Evolutionary conservation across 2,888 invertebrate genomes (phyloP), one percentile per base, ranked within the genome.

Genomic region (Amiota minor): DNA sequence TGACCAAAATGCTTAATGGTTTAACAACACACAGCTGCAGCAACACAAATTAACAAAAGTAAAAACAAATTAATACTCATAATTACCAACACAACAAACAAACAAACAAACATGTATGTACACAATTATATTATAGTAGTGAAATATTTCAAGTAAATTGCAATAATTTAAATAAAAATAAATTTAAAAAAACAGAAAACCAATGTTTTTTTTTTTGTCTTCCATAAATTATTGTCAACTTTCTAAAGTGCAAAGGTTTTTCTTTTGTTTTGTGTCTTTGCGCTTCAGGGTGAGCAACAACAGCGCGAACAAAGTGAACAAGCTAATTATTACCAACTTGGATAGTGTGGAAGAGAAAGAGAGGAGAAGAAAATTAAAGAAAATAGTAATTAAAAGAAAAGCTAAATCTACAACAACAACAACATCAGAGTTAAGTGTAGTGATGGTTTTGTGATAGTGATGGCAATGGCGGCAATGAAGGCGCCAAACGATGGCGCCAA

Each of bases 151-250:
- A 55, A 67, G 76, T 62, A 75, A 82, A 83, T 83, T 82, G 79
- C 84, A 76, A 78, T 82, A 77, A 82, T 84, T 81, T 81, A 71
- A 78, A 81, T 81, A 79, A 46, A 35, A 67, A 47, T 49, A 23
- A 45, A 64, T 35, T 35, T 9, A 23, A 23, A 18, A 64, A 23
- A 64, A 64, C 20, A 64, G 47, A 47, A 67, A 67, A 68, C 49
- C 14, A 35, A n/a, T n/a, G n/a, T n/a, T 10, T 64, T 35, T 64
- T 64, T 62, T 62, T 2, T 62, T 18, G 53, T 68, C 16, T 79
- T 82, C 78, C 78, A 76, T 81, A 82, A 83, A 69, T 49, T 59
- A 74, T 71, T 72, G 73, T 73, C 73, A 75, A 82, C 79, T 84
- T 78, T 81, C 77, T 74, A 80, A 75, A 16, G 18, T 71, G 74